Base-by-base conservation (phyloP, 1,140 invertebrate species). In the Pentalonia nigronervosa region DNA sequence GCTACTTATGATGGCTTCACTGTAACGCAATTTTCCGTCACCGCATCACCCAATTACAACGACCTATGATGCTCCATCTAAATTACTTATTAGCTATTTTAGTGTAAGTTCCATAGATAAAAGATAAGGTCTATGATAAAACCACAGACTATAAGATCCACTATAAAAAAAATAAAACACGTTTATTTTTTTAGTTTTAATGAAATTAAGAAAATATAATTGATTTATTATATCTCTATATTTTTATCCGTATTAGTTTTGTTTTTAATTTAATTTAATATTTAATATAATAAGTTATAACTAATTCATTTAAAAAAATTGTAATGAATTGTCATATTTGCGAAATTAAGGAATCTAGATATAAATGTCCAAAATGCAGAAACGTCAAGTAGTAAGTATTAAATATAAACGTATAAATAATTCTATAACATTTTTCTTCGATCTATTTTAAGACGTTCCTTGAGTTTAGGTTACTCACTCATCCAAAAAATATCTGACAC, bases 321-420 rank as follows among this genome's bases (percentile, higher is more conserved):
- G 7, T 21, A 34, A 92, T 86, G 91, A 93, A 93, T 81, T 93
- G 91, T 41, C 17, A 84, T 93, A 86, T 93, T 86, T 93, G 91
- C 53, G 17, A 81, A 53, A 45, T 30, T 30, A 53, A 93, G 7
- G 34, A 83, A 83, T 56, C 81, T 2, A 93, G 86, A n/a, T 93
- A 93, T 56, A 93, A 86, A 86, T 93, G 91, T 84, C 81, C 91
- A 41, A 93, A 93, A 84, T 93, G 91, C 48, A 50, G 21, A 83
- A 92, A n/a, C 56, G 21, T 93, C 7, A 93, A 93, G 21, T 93
- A 93, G 91, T 93, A 30, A 93, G 91, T 50, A 9, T 50, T 6
- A 81, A 45, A 30, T 67, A 47, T 41, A 90, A 91, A 60, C 21
- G 14, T 76, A 76, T 67, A 47, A 47, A n/a, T 48, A 76, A 34